phyloP scores from a whole-genome alignment of 2,113 vertebrate species.

The Oryzias curvinotus region DNA sequence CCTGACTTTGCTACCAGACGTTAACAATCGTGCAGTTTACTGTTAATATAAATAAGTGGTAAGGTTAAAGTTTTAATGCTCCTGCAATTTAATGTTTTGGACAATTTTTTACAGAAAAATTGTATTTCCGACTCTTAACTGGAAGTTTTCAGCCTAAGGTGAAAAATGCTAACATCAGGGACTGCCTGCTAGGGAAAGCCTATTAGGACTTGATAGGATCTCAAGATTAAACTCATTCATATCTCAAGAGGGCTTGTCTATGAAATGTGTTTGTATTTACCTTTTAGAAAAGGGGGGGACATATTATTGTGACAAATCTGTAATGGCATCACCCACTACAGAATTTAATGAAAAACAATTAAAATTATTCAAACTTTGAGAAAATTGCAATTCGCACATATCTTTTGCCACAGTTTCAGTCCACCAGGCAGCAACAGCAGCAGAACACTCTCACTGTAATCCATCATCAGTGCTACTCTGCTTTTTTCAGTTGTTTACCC shows the following conservation, averaged over 20 bases:
- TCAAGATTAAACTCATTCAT: not conserved
- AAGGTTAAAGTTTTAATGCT: no score
- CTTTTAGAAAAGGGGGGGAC: not conserved
- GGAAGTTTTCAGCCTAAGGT: no score
- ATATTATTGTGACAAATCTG: not conserved
- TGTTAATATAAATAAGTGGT: no score
- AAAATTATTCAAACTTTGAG: not conserved
- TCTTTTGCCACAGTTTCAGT: slow-evolving; percentile 6
- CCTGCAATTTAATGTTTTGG: no score
- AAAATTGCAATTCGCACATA: not conserved
- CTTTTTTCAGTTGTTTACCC: slow-evolving; percentile 72
- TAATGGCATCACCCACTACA: not conserved
- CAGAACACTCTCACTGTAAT: slow-evolving; percentile 53
- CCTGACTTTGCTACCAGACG: no score
- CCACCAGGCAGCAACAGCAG: slow-evolving; percentile 34
- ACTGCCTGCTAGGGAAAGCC: not conserved
- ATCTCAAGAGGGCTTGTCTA: not conserved
- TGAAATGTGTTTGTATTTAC: not conserved
- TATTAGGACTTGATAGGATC: not conserved
- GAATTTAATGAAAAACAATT: not conserved
- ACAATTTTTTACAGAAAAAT: no score
- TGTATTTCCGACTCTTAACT: no score
- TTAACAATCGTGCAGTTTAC: no score
- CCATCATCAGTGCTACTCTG: slow-evolving; percentile 61
- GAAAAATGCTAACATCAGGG: no score